A percentile compares a stretch with the other conserved stretches of the same genome.
Conservation (phyloP, 2,797 vertebrate species). For the Catharus ustulatus region DNA sequence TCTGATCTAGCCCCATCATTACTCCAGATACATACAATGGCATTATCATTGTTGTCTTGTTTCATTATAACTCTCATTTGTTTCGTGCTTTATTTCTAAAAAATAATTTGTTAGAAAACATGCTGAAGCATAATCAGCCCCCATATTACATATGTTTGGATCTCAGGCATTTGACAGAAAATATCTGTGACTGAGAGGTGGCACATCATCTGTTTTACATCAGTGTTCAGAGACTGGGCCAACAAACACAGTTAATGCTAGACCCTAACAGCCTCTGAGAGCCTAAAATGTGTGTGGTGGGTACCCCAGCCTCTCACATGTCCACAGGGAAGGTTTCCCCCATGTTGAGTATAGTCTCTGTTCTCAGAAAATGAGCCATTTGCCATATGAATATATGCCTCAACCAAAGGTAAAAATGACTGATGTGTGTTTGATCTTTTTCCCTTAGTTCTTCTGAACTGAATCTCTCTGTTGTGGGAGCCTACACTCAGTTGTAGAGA, state of each 20-base stretch:
- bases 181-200: neutral
- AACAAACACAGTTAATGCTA: neutral
- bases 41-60: conserved; percentile 44
- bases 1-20: neutral
- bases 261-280: neutral
- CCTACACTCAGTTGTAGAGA: neutral
- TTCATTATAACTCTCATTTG: conserved; percentile 62
- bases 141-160: neutral
- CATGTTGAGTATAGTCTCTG: neutral
- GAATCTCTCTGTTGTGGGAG: neutral
- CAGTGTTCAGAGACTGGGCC: neutral
- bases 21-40: conserved; percentile 1
- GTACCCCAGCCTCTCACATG: neutral
- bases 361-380: neutral
- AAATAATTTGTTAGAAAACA: conserved; percentile 58
- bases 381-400: neutral
- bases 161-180: neutral
- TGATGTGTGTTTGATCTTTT: neutral
- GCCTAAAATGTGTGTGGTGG: neutral
- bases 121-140: conserved; percentile 6
- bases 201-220: neutral
- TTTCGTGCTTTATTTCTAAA: conserved; percentile 9
- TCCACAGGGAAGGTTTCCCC: neutral
- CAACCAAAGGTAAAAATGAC: neutral
- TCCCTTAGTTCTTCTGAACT: neutral